Conservation (phyloP, 2,113 vertebrate genomes). For the Neomonachus schauinslandi region DNA sequence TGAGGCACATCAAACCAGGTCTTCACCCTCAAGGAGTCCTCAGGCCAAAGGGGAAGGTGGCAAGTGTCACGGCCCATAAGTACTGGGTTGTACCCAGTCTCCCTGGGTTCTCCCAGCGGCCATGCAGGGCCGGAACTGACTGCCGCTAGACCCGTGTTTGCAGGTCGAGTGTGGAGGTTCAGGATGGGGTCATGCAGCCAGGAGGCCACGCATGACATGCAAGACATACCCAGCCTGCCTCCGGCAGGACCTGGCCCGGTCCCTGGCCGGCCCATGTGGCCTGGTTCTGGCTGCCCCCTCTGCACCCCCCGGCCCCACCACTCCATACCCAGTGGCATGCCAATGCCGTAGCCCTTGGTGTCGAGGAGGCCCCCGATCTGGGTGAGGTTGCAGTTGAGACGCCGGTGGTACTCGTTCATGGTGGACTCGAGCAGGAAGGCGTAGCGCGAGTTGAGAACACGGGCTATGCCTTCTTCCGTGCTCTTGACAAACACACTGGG, state of each 20-base stretch:
- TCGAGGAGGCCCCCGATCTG: conserved; percentile 95
- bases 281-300: accelerated
- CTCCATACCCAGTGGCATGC: conserved; percentile 92
- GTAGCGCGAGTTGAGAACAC: conserved; percentile 93
- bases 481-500: conserved; percentile 96
- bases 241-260: background rate
- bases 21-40: background rate
- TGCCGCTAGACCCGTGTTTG: background rate
- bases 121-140: background rate
- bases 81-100: background rate
- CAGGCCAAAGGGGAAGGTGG: background rate
- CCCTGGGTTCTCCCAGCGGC: background rate
- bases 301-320: accelerated
- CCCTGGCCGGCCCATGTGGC: accelerated
- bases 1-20: background rate
- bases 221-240: background rate
- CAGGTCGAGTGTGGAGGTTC: background rate
- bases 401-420: conserved; percentile 95
- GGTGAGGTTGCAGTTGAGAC: conserved; percentile 95
- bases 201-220: background rate
- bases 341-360: conserved; percentile 96
- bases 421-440: conserved; percentile 95
- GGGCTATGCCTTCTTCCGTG: conserved; percentile 94
- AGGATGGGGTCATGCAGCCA: background rate
- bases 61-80: background rate